Conservation (phyloP, 2,113 vertebrate species). For the Thunnus maccoyii region DNA sequence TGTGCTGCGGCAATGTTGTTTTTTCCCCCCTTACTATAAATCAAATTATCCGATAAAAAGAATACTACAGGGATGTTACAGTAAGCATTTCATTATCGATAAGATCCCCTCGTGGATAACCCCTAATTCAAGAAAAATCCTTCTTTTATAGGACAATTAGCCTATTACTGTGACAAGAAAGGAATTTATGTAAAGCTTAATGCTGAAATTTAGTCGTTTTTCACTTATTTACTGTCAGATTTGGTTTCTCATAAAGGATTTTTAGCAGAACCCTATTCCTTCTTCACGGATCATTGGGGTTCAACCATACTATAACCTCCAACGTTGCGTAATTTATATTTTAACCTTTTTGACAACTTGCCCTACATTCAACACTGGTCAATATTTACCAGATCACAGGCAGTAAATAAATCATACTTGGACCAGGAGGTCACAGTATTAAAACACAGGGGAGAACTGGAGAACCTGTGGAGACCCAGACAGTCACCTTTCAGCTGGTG, state of each 20-base stretch:
- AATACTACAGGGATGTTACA: slow-evolving; percentile 18
- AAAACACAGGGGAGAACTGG: slow-evolving; percentile 49
- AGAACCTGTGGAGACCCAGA: slow-evolving; percentile 67
- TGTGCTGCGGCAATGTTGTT: not conserved
- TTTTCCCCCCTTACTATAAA: not conserved
- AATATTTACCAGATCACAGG: slow-evolving; percentile 75
- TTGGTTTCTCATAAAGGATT: not conserved
- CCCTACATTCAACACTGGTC: slow-evolving; percentile 46
- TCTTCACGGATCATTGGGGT: not conserved
- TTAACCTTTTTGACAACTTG: slow-evolving; percentile 34
- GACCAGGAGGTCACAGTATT: slow-evolving; percentile 63
- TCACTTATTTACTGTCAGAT: not conserved
- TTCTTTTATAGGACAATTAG: slow-evolving; percentile 20
- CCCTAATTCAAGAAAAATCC: slow-evolving; percentile 36
- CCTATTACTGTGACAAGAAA: not conserved
- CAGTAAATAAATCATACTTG: slow-evolving; percentile 74
- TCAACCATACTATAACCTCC: not conserved
- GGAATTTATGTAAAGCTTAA: slow-evolving; percentile 15
- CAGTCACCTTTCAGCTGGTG: slow-evolving; percentile 78
- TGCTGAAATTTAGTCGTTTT: slow-evolving; percentile 2
- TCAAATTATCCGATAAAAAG: slow-evolving; percentile 2
- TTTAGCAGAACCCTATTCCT: not conserved
- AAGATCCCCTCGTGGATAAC: slow-evolving; percentile 31
- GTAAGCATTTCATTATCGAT: slow-evolving; percentile 30
- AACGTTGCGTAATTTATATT: slow-evolving; percentile 16